Base-by-base conservation (phyloP, 2,888 invertebrate genomes). In the Leptopilina syphax region DNA sequence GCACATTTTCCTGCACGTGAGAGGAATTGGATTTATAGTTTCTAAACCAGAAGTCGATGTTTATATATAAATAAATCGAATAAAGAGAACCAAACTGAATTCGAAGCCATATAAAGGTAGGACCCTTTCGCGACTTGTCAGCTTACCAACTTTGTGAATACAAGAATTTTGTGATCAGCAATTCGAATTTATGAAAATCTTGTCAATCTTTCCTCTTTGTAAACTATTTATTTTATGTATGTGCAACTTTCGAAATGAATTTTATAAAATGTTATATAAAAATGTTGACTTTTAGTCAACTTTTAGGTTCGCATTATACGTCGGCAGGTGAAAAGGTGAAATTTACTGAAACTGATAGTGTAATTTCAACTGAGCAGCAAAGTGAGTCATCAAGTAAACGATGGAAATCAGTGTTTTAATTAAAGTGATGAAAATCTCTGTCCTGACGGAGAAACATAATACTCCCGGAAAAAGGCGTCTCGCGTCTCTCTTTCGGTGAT, bases 1-100 rank as follows among this genome's bases (percentile, higher is more conserved):
- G 81, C 80, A 81, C 86, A 86, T 85, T 87, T 86, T 86, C 83
- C 81, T 83, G 86, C 85, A 84, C 88, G 88, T 88, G 88, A 89
- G 84, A 80, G 70, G 89, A 89, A 88, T 88, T 84, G 79, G 78
- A 77, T 54, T 84, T 79, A 76, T 18, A 77, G 82, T 84, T 84
- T 84, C 82, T 78, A 85, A 84, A 84, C 83, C 83, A 82, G 83
- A 85, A 82, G 81, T 79, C 82, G 70, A 76, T 77, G 79, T 81
- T 80, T 81, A 84, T 79, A 83, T 50, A 50, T 50, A 50, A 10
- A 78, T 76, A 34, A 76, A 18, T 44, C 78, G 57, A 73, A 73
- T 73, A 34, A 73, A n/a, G 73, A 73, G 57, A 73, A 34, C 54
- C 34, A 34, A n/a, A 34, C 57, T 73, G 73, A 73, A 73, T 73